Conservation (phyloP, 2,113 vertebrate genomes). For the Athene noctua region DNA sequence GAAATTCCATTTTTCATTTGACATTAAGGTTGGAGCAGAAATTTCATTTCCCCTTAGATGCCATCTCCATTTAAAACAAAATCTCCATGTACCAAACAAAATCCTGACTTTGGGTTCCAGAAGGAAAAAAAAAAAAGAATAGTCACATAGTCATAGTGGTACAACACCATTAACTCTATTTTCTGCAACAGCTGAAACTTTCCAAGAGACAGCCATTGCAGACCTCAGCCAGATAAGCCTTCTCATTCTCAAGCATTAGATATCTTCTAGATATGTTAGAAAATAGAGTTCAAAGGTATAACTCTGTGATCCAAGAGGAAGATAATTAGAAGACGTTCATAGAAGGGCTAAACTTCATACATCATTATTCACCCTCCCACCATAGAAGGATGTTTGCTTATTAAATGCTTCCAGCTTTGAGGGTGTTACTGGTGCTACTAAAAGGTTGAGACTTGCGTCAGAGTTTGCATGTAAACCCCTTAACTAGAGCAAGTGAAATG, state of each 20-base stretch:
- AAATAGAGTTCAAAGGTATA: neutral
- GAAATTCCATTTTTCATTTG: neutral
- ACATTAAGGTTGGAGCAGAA: neutral
- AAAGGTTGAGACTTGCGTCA: neutral
- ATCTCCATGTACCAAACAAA: neutral
- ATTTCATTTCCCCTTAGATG: neutral
- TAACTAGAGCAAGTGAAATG: neutral
- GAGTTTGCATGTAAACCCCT: neutral
- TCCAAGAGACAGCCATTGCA: neutral
- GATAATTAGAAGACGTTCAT: neutral
- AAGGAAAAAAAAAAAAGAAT: neutral
- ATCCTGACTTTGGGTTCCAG: neutral
- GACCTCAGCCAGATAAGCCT: neutral
- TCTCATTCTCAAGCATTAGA: neutral
- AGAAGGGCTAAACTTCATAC: neutral
- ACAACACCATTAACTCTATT: neutral
- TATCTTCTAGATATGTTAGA: neutral
- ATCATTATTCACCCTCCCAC: accelerated
- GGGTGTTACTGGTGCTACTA: neutral
- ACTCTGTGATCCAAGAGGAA: neutral
- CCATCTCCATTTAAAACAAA: neutral
- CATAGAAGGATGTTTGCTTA: neutral
- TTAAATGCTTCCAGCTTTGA: neutral
- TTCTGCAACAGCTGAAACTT: neutral
- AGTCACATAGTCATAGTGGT: neutral